Conservation (phyloP, 2,797 vertebrate genomes). For the Aulostomus chinensis region DNA sequence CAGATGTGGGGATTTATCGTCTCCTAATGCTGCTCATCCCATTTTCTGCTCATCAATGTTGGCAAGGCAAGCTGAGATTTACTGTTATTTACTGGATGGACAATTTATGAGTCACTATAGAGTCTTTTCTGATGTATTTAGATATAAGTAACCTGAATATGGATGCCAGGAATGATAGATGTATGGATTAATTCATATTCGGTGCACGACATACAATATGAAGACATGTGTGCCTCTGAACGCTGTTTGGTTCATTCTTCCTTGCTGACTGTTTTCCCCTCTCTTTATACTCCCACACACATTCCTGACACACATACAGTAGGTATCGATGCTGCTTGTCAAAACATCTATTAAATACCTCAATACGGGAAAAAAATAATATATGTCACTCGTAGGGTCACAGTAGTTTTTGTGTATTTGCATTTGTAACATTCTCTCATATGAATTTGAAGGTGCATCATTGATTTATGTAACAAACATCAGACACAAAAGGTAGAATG, state of each 20-base stretch:
- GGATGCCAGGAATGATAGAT: conserved; percentile 29
- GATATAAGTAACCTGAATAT: conserved; percentile 48
- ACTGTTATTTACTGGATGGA: conserved; percentile 69
- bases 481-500: too few species aligned
- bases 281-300: conserved; percentile 55
- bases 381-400: too few species aligned
- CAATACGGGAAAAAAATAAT: too few species aligned
- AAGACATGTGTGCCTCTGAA: conserved; percentile 16
- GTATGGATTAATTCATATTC: conserved; percentile 27
- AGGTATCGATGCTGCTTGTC: conserved; percentile 31
- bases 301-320: not conserved
- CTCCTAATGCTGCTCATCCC: conserved; percentile 76
- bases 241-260: conserved; percentile 34
- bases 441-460: too few species aligned
- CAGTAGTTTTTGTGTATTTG: too few species aligned
- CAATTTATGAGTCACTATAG: conserved; percentile 53
- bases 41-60: conserved; percentile 76
- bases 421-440: too few species aligned
- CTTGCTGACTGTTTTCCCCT: conserved; percentile 42
- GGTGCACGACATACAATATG: not conserved
- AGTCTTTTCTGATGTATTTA: conserved; percentile 53
- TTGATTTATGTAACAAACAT: too few species aligned
- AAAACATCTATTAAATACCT: conserved; percentile 43
- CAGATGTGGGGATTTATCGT: conserved; percentile 78
- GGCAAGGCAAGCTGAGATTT: conserved; percentile 64